A percentile compares a stretch with the other conserved stretches of the same genome.
phyloP scores from a whole-genome alignment of 2,113 vertebrate species.

The Ochotona princeps region DNA sequence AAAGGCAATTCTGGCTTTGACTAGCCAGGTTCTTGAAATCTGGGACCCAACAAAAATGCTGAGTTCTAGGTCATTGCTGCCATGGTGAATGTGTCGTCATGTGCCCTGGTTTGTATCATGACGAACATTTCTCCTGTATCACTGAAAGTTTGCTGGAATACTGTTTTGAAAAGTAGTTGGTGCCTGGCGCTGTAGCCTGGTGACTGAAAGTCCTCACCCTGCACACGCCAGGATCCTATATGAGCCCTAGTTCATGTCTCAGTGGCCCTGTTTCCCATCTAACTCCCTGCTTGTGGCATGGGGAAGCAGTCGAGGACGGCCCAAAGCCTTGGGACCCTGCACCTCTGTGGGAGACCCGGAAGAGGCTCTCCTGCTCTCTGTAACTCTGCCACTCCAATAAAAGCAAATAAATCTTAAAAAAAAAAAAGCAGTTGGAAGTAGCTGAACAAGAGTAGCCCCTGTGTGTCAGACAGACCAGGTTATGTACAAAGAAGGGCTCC shows the following conservation, averaged over 20 bases:
- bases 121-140: not conserved
- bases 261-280: too few relatives aligned
- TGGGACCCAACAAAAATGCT: not conserved
- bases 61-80: not conserved
- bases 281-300: too few relatives aligned
- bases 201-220: too few relatives aligned
- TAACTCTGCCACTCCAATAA: too few relatives aligned
- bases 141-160: constrained; percentile 30
- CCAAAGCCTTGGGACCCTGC: too few relatives aligned
- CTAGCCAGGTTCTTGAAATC: constrained; percentile 6
- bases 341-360: too few relatives aligned
- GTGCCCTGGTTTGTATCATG: not conserved
- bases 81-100: not conserved
- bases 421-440: not conserved
- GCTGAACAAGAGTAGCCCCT: not conserved
- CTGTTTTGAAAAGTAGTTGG: not conserved
- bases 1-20: constrained; percentile 15
- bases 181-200: too few relatives aligned
- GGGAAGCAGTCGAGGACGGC: too few relatives aligned
- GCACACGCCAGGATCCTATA: too few relatives aligned
- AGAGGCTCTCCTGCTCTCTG: too few relatives aligned
- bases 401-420: too few relatives aligned
- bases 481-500: not conserved
- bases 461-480: not conserved
- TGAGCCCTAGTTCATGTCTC: too few relatives aligned